Evolutionary conservation across 2,888 invertebrate genomes (phyloP).

Genomic region (Scaptomyza tumidula): DNA sequence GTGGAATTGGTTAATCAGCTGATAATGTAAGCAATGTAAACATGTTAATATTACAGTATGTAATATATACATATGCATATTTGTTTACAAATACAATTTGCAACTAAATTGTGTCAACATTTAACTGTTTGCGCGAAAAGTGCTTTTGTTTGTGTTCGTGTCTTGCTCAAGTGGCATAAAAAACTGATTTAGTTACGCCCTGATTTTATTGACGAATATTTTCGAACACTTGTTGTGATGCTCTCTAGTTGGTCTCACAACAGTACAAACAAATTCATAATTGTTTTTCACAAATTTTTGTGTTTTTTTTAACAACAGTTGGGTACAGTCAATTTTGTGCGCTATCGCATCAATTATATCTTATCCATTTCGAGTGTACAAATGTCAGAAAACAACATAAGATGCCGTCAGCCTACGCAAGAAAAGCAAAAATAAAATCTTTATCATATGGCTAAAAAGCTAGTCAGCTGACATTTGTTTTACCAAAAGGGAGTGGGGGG

Average conservation of each 20-base stretch:
- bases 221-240: constrained; percentile 2
- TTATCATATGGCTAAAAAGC: constrained; percentile 63
- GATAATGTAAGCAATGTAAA: constrained; percentile 23
- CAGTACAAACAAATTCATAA: too few relatives aligned
- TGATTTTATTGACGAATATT: constrained; percentile 4
- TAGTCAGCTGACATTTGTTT: constrained; percentile 63
- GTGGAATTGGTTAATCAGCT: constrained; percentile 10
- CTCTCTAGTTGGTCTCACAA: neutral
- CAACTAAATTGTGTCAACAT: constrained; percentile 54
- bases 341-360: constrained; percentile 35
- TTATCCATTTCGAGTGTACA: constrained; percentile 40
- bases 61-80: neutral
- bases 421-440: constrained; percentile 29
- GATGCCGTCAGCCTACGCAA: constrained; percentile 43
- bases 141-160: constrained; percentile 41
- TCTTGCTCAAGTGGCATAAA: constrained; percentile 39
- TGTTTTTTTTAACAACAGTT: too few relatives aligned
- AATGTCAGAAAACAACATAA: constrained; percentile 24
- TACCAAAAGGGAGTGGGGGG: neutral
- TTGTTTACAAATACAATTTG: constrained; percentile 20
- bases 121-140: constrained; percentile 25
- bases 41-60: constrained; percentile 5
- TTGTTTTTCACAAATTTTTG: neutral
- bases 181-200: constrained; percentile 15
- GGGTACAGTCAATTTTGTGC: constrained; percentile 47